Conservation (phyloP, 2,113 vertebrate genomes). For the Myodes glareolus region DNA sequence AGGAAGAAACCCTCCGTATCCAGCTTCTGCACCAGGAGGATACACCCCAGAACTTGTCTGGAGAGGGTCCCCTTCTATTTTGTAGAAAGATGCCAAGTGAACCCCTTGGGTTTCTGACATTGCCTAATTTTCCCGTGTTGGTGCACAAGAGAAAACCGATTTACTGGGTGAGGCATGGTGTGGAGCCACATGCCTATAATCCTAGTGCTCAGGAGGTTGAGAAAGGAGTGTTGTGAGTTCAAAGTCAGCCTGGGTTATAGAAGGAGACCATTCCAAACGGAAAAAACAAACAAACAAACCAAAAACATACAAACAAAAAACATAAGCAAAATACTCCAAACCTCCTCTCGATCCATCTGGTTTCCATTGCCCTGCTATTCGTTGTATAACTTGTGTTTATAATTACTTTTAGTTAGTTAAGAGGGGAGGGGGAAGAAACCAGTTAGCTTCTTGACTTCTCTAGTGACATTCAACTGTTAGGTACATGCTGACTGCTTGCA, state of each 20-base stretch:
- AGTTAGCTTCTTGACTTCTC: background rate
- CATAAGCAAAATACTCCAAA: background rate
- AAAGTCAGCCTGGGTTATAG: background rate
- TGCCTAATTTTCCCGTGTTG: background rate
- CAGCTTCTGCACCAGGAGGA: background rate
- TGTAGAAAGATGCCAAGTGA: constrained; percentile 2
- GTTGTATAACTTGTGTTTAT: background rate
- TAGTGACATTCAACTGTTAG: background rate
- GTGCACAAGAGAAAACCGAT: constrained; percentile 9
- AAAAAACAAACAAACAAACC: no score
- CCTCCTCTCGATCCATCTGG: background rate
- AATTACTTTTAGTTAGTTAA: background rate
- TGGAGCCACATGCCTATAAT: background rate
- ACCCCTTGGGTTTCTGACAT: background rate
- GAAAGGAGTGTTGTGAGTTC: background rate
- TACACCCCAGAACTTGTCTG: background rate
- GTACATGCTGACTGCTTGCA: background rate
- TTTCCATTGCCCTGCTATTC: background rate
- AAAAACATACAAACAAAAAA: background rate
- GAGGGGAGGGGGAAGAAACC: background rate
- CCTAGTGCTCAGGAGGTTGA: background rate
- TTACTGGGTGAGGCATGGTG: background rate
- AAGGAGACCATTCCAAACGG: background rate
- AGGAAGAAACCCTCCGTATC: background rate
- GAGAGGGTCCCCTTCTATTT: background rate